phyloP scores from a whole-genome alignment of 2,888 invertebrate genomes.

The Plutella xylostella region DNA sequence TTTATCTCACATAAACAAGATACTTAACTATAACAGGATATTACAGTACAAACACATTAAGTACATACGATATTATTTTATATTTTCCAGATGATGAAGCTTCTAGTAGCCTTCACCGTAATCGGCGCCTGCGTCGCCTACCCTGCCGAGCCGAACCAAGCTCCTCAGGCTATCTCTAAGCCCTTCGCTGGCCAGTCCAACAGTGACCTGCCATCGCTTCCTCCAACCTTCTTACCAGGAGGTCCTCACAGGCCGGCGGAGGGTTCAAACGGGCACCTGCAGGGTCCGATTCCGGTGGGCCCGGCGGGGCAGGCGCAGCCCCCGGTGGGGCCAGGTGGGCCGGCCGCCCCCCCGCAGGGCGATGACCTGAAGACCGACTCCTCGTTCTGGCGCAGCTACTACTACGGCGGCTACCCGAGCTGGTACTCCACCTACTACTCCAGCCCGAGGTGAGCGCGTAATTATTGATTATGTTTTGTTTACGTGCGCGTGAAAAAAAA shows the following conservation, averaged over 20 bases:
- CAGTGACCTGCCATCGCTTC: neutral
- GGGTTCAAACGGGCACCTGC: conserved; percentile 2
- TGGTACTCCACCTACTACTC: neutral
- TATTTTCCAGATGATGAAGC: conserved; percentile 10
- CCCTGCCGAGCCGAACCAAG: conserved; percentile 7
- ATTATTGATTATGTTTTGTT: too few species aligned
- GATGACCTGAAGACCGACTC: conserved; percentile 23
- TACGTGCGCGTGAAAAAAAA: too few species aligned
- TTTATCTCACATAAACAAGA: too few species aligned
- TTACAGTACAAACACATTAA: too few species aligned
- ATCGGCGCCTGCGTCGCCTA: conserved; percentile 13
- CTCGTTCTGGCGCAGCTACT: conserved; percentile 18
- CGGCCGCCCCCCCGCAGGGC: conserved; percentile 9
- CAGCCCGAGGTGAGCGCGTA: neutral
- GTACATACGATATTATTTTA: too few species aligned
- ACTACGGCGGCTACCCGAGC: conserved; percentile 2
- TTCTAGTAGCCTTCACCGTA: conserved; percentile 5
- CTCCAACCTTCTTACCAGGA: too few species aligned
- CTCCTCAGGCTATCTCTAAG: neutral
- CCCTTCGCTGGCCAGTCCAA: neutral
- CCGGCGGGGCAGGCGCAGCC: too few species aligned
- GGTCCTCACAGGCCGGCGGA: neutral
- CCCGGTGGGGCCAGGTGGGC: too few species aligned
- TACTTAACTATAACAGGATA: too few species aligned
- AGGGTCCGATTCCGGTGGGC: neutral